phyloP scores from a whole-genome alignment of 2,113 vertebrate genomes.

The Cyrtonyx montezumae region DNA sequence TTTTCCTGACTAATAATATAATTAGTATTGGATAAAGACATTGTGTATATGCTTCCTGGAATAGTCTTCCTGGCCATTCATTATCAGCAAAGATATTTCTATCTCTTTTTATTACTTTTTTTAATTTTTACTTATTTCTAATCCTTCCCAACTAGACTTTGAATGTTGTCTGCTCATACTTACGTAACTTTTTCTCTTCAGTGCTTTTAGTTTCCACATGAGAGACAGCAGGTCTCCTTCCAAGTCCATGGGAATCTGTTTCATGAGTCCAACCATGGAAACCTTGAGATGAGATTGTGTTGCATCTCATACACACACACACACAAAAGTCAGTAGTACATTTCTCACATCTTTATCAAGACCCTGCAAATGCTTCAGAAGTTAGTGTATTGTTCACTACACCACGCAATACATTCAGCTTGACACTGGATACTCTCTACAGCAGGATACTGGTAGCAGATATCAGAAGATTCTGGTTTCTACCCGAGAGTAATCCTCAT shows the following conservation, averaged over 20 bases:
- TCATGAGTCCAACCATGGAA: neutral
- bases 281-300: neutral
- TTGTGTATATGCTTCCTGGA: neutral
- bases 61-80: neutral
- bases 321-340: neutral
- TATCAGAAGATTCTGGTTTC: neutral
- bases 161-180: neutral
- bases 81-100: neutral
- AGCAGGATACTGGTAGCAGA: neutral
- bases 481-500: neutral
- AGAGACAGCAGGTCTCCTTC: accelerated
- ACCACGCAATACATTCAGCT: neutral
- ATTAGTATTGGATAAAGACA: neutral
- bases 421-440: neutral
- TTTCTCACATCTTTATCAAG: neutral
- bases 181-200: neutral
- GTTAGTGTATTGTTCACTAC: neutral
- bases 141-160: neutral
- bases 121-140: neutral
- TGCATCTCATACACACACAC: neutral
- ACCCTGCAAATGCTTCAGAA: neutral
- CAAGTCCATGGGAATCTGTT: neutral
- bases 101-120: neutral
- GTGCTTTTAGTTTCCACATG: neutral
- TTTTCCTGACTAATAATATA: neutral